These are phyloP conservation scores for Campoplex capitator DNA, from an alignment of 2,888 invertebrate species.

Conservation along the genomic window DNA sequence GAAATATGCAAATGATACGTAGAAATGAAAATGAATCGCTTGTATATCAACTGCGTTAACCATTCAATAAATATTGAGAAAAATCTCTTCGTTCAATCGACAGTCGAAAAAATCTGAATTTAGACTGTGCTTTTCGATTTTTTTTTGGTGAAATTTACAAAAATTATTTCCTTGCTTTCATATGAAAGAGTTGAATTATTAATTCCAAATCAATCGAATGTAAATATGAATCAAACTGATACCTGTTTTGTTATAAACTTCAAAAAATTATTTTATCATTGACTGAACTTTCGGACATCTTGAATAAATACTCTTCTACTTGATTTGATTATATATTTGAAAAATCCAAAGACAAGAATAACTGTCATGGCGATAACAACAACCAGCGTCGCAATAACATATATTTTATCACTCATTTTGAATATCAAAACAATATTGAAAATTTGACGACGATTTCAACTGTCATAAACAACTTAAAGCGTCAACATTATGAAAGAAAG, in stretches of 20 bases:
- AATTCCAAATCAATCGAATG: no score
- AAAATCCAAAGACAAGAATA: neutral
- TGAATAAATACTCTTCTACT: no score
- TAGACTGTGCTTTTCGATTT: neutral
- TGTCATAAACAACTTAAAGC: neutral
- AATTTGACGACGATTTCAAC: neutral
- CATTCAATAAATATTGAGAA: neutral
- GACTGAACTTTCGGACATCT: no score
- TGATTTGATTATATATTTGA: no score
- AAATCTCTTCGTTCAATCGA: neutral
- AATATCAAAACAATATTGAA: neutral
- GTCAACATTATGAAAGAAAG: neutral
- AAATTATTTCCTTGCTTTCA: neutral
- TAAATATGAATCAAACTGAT: no score
- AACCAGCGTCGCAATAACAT: neutral
- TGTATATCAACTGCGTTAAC: neutral
- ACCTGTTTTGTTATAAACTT: no score
- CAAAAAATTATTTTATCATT: no score
- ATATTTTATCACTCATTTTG: neutral
- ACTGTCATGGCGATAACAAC: neutral
- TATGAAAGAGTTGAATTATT: neutral
- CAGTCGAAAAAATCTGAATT: neutral
- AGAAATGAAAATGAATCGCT: neutral
- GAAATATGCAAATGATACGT: slow-evolving; percentile 73
- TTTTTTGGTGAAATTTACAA: neutral